Evolutionary conservation across 2,888 invertebrate species (phyloP), one percentile per base, ranked within the genome.

Genomic region (Panopea generosa): DNA sequence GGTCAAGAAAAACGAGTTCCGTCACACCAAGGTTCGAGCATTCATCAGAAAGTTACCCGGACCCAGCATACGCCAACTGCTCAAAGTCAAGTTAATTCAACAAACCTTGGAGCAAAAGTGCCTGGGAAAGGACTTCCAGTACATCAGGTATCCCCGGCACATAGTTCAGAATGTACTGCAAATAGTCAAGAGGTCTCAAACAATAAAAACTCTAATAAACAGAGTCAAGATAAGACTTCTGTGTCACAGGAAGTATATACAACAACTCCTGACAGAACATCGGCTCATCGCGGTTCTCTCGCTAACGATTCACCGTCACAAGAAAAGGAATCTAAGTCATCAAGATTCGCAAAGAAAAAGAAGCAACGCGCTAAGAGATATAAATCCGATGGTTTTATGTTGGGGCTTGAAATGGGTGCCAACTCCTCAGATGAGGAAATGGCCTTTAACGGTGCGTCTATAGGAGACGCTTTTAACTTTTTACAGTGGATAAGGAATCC

Each of bases 331-430:
- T 53, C 33, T 11, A 77, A 77, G 33, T 27, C 11, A 27, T 61
- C 71, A 11, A 50, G 84, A 49, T 86, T 86, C 65, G 80, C 83
- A 16, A 90, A 86, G 71, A 78, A 84, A 27, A 89, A 87, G 65
- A 84, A 87, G 65, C 83, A 86, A 56, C 74, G 87, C 2, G 86
- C 85, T 1, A 89, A 90, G 60, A 76, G 90, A 27, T 80, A 87
- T 47, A 78, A 87, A n/a, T 90, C 90, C 0, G 90, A 90, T 69
- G 90, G 89, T 6, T 90, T 86, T 45, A 86, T 89, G 53, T 78
- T 90, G 40, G 88, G 86, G 6, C 74, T 86, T 14, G 87, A 88
- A 57, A 45, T 87, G 7, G 79, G 76, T 2, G 59, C 71, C 3
- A 77, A 78, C 47, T 84, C 85, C 3, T 81, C 83, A 4, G 87